A percentile compares a stretch with the other conserved stretches of the same genome.
Evolutionary conservation across 2,113 vertebrate genomes (phyloP).

Genomic region (Oreotrochilus melanogaster): DNA sequence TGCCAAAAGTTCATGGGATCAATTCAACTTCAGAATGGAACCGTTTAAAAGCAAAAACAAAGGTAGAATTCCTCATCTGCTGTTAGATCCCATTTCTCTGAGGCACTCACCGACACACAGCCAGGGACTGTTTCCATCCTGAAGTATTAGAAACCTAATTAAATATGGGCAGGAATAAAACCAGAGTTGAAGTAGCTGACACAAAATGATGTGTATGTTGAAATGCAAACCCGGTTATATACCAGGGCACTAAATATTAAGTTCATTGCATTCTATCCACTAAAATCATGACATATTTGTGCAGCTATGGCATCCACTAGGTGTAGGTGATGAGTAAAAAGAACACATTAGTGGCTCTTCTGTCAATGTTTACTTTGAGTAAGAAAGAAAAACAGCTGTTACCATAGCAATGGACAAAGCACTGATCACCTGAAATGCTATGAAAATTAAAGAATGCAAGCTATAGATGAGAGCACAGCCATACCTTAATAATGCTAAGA

Average conservation of each 20-base stretch:
- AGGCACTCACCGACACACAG: background rate
- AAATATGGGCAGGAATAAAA: background rate
- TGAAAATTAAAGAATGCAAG: conserved; percentile 1
- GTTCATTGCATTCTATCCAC: background rate
- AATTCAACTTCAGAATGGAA: background rate
- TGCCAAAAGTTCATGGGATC: conserved; percentile 27
- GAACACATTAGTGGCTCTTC: background rate
- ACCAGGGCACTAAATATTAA: background rate
- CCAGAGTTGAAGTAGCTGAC: background rate
- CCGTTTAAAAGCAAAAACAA: background rate
- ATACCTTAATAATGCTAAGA: background rate
- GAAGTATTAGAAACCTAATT: background rate
- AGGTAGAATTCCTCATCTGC: background rate
- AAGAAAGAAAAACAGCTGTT: conserved; percentile 26
- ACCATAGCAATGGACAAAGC: conserved; percentile 59
- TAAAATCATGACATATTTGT: background rate
- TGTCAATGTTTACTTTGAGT: conserved; percentile 44
- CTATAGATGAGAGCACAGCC: background rate
- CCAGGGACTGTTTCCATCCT: background rate
- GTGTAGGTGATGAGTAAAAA: background rate
- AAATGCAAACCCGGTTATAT: background rate
- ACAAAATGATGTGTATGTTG: accelerated
- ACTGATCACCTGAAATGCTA: background rate
- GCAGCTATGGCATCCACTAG: background rate
- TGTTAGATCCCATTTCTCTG: background rate